Evolutionary conservation across 2,888 invertebrate species (phyloP), one percentile per base, ranked within the genome.

Genomic region (Cacoxenus indagator): DNA sequence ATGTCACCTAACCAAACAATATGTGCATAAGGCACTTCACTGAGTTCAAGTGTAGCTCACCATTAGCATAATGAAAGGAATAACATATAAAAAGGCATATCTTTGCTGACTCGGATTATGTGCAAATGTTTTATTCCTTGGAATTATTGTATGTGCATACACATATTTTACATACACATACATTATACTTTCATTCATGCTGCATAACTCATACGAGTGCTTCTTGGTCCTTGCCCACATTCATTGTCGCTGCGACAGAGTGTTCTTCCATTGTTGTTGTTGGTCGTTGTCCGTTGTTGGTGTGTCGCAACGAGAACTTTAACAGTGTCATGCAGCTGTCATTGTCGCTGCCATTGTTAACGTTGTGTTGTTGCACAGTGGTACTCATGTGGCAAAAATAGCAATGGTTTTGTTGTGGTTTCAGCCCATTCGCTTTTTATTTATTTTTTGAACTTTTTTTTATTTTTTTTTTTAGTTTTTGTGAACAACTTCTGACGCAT

Each of bases 281-380:
- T 37, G 37, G 37, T 11, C 37, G 37, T 37, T 55, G 24, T n/a
- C n/a, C 55, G 2, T 26, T 26, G 55, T 55, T 22, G 26, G 22
- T 55, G n/a, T n/a, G n/a, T n/a, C n/a, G n/a, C 14, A 55, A 55
- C 27, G 27, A 55, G 55, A 55, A 37, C 31, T 59, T 59, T 59
- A 19, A 19, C 59, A 19, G 24, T 54, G 54, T 54, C 54, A 54
- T 54, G 54, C 54, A 54, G 54, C 26, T 54, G 54, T 8, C 51
- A 51, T 11, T 3, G 51, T 6, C 6, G 1, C 22, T 22, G n/a
- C n/a, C n/a, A n/a, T n/a, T n/a, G n/a, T n/a, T n/a, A n/a, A n/a
- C n/a, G n/a, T n/a, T n/a, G n/a, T n/a, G 3, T 51, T 22, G 17
- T 51, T 51, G 51, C 9, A 2, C 37, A 37, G 37, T 14, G 14